These are phyloP conservation scores for Jaculus jaculus DNA, from an alignment of 2,113 vertebrate species.

Conservation along the genomic window DNA sequence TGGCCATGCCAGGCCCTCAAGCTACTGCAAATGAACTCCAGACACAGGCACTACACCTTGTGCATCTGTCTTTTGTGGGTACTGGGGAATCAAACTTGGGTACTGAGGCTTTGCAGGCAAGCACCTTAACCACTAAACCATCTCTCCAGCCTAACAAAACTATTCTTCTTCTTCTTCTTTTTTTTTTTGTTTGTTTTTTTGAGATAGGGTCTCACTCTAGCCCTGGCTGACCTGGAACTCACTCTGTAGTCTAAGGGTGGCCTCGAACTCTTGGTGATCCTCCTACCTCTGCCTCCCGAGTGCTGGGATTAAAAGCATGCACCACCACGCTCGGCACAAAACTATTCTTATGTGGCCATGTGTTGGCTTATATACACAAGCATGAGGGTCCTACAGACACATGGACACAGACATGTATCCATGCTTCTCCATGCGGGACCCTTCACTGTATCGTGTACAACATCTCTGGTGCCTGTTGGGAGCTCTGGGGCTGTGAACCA, in stretches of 20 bases:
- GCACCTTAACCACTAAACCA: too few relatives aligned
- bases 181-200: not conserved
- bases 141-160: too few relatives aligned
- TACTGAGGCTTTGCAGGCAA: too few relatives aligned
- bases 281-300: not conserved
- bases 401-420: not conserved
- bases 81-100: too few relatives aligned
- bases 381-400: not conserved
- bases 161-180: too few relatives aligned
- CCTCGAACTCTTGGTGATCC: not conserved
- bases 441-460: not conserved
- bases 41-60: too few relatives aligned
- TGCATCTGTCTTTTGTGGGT: too few relatives aligned
- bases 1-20: too few relatives aligned
- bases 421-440: not conserved
- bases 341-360: not conserved
- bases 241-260: too few relatives aligned
- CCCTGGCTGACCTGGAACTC: too few relatives aligned
- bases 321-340: not conserved
- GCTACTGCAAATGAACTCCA: too few relatives aligned
- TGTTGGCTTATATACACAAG: not conserved
- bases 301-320: not conserved
- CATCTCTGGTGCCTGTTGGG: not conserved
- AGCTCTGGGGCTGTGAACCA: not conserved
- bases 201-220: not conserved